Percentiles rank a stretch among this genome's conserved stretches.
Evolutionary conservation across 2,888 invertebrate species (phyloP).

Genomic region (Pollenia amentaria): DNA sequence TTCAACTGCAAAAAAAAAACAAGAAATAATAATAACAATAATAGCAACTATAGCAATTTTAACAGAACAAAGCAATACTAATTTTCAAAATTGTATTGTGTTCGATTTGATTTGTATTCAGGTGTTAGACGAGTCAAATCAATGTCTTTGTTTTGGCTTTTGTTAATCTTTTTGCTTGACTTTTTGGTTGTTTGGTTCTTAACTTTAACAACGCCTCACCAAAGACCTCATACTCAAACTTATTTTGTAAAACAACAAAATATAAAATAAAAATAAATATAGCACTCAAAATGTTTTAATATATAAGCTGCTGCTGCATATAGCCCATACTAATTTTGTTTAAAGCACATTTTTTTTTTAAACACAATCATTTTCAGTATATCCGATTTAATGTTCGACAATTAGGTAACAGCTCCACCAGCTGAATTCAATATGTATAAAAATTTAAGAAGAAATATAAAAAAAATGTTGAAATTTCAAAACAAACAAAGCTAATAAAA

Average conservation of each 20-base stretch:
- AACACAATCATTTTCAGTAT: constrained; percentile 3
- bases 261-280: not conserved
- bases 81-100: constrained; percentile 28
- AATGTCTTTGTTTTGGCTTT: constrained; percentile 57
- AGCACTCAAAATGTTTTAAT: not conserved
- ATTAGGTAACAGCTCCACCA: not conserved
- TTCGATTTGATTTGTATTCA: constrained; percentile 49
- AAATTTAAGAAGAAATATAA: not conserved
- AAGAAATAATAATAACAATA: constrained; percentile 40
- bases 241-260: not conserved
- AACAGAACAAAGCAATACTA: constrained; percentile 51
- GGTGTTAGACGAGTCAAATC: constrained; percentile 50
- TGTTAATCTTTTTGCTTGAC: constrained; percentile 14
- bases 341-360: not conserved
- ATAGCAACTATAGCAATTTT: not conserved
- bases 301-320: not conserved
- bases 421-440: not conserved
- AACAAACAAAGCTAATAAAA: constrained; percentile 35
- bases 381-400: not conserved
- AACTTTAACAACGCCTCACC: constrained; percentile 16
- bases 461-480: not conserved
- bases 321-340: constrained; percentile 27
- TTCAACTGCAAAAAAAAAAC: not conserved
- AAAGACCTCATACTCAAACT: constrained; percentile 46
- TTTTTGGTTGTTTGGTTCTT: constrained; percentile 1